These are phyloP conservation scores for Proales similis DNA, from an alignment of 1,140 invertebrate genomes.

Conservation along the genomic window DNA sequence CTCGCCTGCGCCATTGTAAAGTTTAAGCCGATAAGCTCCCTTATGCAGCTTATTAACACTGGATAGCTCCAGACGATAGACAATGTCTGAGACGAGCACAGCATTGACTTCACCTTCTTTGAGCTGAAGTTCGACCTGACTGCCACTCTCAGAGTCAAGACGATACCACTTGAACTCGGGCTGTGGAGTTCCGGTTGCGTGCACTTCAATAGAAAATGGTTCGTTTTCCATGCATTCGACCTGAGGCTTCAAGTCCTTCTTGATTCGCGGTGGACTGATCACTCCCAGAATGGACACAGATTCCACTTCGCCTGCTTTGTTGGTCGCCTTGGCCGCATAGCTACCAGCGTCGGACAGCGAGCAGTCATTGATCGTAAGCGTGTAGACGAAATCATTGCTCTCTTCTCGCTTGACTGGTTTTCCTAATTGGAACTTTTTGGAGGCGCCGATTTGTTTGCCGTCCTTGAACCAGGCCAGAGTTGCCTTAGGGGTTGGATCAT, in stretches of 20 bases:
- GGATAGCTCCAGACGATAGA: background rate
- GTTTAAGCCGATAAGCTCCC: slow-evolving; percentile 27
- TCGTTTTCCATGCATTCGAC: slow-evolving; percentile 19
- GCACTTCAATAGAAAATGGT: slow-evolving; percentile 1
- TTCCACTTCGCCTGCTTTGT: slow-evolving; percentile 29
- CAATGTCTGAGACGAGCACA: background rate
- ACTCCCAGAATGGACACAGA: slow-evolving; percentile 8
- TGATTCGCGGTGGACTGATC: slow-evolving; percentile 8
- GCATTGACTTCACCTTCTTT: background rate
- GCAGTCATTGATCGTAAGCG: slow-evolving; percentile 3
- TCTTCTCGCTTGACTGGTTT: slow-evolving; percentile 5
- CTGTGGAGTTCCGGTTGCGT: slow-evolving; percentile 14
- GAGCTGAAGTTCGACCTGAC: slow-evolving; percentile 15
- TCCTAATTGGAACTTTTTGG: slow-evolving; percentile 5
- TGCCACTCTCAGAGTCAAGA: slow-evolving; percentile 14
- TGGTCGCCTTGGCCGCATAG: slow-evolving; percentile 26
- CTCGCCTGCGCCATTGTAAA: slow-evolving; percentile 28
- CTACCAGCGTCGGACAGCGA: slow-evolving; percentile 5
- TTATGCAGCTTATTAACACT: background rate
- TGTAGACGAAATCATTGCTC: background rate
- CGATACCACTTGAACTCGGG: slow-evolving; percentile 37
- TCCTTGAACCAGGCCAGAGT: slow-evolving; percentile 27
- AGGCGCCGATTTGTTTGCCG: slow-evolving; percentile 10
- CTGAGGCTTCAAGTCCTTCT: slow-evolving; percentile 16
- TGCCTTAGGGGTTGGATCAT: slow-evolving; percentile 26